Evolutionary conservation across 2,113 vertebrate genomes (phyloP), one percentile per base, ranked within the genome.

Genomic region (Prochilodus magdalenae): DNA sequence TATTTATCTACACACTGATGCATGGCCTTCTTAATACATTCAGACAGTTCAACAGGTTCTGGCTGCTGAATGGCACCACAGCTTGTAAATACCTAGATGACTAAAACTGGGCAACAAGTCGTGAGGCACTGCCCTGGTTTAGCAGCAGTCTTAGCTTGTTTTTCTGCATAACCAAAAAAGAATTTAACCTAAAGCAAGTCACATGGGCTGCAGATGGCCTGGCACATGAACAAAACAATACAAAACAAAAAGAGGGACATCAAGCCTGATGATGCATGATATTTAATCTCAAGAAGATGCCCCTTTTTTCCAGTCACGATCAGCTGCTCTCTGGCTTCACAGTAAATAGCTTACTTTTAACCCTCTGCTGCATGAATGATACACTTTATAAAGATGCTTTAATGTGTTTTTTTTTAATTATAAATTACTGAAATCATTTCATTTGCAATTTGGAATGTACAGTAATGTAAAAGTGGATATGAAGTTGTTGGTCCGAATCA

Each of bases 121-220:
- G 20, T 24, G 30, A 55, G 26, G n/a, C 26, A 30, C 72, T 55
- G 47, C 13, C 36, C 16, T 47, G 27, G 24, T 18, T 33, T 57
- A 60, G n/a, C 40, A 47, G 14, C 18, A 30, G 27, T 63, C 44
- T 20, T 13, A 27, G 59, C 15, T 59, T 24, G 63, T 33, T 51
- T 69, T 20, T 15, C 20, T 40, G 30, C 22, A 8, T 27, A 24
- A 22, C 62, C 69, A 80, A 55, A 65, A 49, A 75, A 27, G 26
- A 53, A 59, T 53, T 36, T 29, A 60, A 49, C 33, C 60, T 40
- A 67, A 75, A 75, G 63, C 15, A 4, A 69, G 60, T 79, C 79
- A 79, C 53, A 33, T 75, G 67, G 16, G 22, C 44, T 27, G 51
- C 84, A 84, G 82, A 84, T 80, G 84, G n/a, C 22, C 82, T 84